Evolutionary conservation across 2,113 vertebrate species (phyloP).

Genomic region (Thermophis baileyi): DNA sequence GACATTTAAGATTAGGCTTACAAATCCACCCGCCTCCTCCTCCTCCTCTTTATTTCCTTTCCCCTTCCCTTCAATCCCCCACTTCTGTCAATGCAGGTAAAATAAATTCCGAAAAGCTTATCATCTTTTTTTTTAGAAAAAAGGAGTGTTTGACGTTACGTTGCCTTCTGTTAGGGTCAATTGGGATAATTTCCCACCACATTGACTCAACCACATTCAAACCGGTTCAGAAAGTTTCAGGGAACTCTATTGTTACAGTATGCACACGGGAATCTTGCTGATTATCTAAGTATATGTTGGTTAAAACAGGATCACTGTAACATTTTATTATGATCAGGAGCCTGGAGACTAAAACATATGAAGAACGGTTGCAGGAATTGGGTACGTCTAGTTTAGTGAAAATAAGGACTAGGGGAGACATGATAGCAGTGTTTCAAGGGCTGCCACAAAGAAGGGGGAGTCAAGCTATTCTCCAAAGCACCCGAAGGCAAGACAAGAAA

Average conservation of each 20-base stretch:
- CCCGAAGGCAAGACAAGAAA: neutral
- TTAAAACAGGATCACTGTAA: neutral
- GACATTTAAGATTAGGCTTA: conserved; percentile 52
- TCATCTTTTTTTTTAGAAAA: neutral
- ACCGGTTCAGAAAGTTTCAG: neutral
- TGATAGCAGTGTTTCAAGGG: too few relatives aligned
- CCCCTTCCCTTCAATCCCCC: conserved; percentile 13
- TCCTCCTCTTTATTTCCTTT: neutral
- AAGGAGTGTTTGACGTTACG: neutral
- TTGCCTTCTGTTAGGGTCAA: conserved; percentile 1
- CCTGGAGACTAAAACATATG: neutral
- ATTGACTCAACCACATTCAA: neutral
- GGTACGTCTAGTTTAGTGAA: neutral
- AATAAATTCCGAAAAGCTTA: neutral
- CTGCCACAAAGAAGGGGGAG: too few relatives aligned
- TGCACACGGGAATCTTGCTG: neutral
- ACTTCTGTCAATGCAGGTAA: conserved; percentile 30
- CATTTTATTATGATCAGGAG: neutral
- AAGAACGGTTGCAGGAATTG: neutral
- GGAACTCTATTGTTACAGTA: neutral
- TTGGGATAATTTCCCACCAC: neutral
- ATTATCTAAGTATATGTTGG: neutral
- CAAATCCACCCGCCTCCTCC: conserved; percentile 29
- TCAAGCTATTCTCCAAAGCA: too few relatives aligned
- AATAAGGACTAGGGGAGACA: too few relatives aligned